phyloP scores from a whole-genome alignment of 2,113 vertebrate species.

The Aspidoscelis tigris region DNA sequence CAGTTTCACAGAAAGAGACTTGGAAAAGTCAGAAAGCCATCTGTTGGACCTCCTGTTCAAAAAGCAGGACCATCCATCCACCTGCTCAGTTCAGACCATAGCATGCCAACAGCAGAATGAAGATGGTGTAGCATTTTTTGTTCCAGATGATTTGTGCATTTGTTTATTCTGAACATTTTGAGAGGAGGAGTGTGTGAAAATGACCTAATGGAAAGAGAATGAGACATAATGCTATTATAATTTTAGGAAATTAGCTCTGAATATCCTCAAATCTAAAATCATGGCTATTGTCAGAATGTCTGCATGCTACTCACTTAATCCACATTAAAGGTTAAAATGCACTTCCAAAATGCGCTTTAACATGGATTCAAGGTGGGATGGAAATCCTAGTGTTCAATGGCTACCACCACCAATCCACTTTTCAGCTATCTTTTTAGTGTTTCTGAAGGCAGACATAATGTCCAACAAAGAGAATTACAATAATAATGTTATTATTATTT shows the following conservation, averaged over 20 bases:
- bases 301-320: too few species aligned
- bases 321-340: too few species aligned
- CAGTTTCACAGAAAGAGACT: background rate
- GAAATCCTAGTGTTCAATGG: too few species aligned
- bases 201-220: conserved; percentile 2
- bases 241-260: background rate
- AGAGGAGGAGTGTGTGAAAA: background rate
- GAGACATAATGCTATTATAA: background rate
- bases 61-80: conserved; percentile 7
- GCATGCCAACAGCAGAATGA: background rate
- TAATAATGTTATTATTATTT: too few species aligned
- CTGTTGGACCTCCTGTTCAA: conserved; percentile 23
- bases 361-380: too few species aligned
- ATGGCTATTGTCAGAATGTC: background rate
- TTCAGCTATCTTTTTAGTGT: too few species aligned
- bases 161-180: conserved; percentile 9
- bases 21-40: conserved; percentile 24
- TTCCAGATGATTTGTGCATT: conserved; percentile 5
- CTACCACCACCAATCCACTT: too few species aligned
- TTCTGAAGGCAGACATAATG: too few species aligned
- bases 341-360: too few species aligned
- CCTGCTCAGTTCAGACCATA: background rate
- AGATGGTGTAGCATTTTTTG: background rate
- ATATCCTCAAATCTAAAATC: background rate
- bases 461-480: too few species aligned